phyloP scores from a whole-genome alignment of 2,888 invertebrate species.

The Caenorhabditis imperialis region DNA sequence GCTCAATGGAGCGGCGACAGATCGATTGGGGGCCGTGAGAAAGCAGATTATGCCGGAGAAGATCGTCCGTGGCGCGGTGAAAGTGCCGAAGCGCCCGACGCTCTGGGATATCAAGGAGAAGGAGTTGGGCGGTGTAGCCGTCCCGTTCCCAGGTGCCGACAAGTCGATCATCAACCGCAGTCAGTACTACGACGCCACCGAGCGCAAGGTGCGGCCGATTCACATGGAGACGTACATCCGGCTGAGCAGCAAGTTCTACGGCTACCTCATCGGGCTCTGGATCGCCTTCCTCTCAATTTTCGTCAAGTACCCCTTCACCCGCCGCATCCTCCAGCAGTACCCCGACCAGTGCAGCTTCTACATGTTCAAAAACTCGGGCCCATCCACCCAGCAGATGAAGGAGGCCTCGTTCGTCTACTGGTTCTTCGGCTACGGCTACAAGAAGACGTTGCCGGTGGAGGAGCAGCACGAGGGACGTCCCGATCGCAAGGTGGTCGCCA shows the following conservation, averaged over 20 bases:
- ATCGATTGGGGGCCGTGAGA: conserved; percentile 70
- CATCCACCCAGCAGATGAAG: conserved; percentile 80
- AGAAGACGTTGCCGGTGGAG: conserved; percentile 79
- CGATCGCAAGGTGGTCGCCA: conserved; percentile 83
- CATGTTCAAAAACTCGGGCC: conserved; percentile 82
- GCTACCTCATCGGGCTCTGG: conserved; percentile 79
- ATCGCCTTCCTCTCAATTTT: conserved; percentile 82
- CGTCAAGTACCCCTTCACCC: conserved; percentile 83
- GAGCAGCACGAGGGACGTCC: conserved; percentile 82
- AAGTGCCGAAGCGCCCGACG: conserved; percentile 53
- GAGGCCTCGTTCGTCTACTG: conserved; percentile 83
- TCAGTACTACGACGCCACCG: conserved; percentile 85
- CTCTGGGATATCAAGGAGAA: conserved; percentile 76
- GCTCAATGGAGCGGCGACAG: conserved; percentile 79
- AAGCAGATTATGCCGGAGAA: conserved; percentile 74
- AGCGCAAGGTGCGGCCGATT: conserved; percentile 84
- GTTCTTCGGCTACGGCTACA: conserved; percentile 88
- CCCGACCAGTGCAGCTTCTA: conserved; percentile 86
- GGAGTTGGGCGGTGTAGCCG: conserved; percentile 81
- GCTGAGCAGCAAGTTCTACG: conserved; percentile 82
- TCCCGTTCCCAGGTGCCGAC: conserved; percentile 84
- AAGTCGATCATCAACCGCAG: conserved; percentile 82
- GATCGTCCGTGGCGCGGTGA: conserved; percentile 51
- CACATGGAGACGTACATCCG: conserved; percentile 83
- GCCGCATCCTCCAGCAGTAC: conserved; percentile 83